Evolutionary conservation across 2,888 invertebrate genomes (phyloP).

Genomic region (Mythimna albipuncta): DNA sequence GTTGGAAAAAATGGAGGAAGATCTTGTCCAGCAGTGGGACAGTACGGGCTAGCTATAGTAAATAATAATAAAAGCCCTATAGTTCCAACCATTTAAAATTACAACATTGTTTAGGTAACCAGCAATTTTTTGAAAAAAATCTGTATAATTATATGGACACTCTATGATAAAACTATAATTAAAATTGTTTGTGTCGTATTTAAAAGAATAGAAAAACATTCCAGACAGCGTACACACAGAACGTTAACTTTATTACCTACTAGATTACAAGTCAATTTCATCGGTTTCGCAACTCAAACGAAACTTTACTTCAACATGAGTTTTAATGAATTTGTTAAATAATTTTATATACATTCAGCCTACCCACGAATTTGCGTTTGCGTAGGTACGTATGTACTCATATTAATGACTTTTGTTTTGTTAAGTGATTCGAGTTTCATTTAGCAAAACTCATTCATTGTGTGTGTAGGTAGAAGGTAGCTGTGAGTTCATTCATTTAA

Average conservation of each 20-base stretch:
- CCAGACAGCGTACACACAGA: background rate
- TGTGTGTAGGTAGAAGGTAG: no score
- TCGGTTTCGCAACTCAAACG: constrained; percentile 5
- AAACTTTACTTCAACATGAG: constrained; percentile 31
- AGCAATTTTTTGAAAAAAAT: no score
- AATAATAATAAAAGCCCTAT: no score
- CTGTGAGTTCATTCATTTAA: constrained; percentile 2
- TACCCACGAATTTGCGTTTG: constrained; percentile 3
- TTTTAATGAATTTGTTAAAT: constrained; percentile 24
- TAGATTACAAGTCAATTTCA: constrained; percentile 16
- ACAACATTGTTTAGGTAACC: no score
- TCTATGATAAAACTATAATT: no score
- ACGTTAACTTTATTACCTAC: constrained; percentile 9
- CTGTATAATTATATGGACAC: no score
- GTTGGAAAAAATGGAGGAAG: no score
- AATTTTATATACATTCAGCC: constrained; percentile 1
- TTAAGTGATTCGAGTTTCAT: constrained; percentile 16
- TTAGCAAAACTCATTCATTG: constrained; percentile 4
- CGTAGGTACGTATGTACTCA: constrained; percentile 2
- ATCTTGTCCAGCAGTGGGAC: no score
- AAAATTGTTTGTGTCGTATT: background rate
- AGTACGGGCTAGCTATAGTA: no score
- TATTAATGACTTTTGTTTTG: constrained; percentile 21
- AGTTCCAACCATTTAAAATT: no score
- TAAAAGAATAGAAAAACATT: constrained; percentile 15